Conservation (phyloP, 2,797 vertebrate genomes). For the Lithobates sylvaticus region DNA sequence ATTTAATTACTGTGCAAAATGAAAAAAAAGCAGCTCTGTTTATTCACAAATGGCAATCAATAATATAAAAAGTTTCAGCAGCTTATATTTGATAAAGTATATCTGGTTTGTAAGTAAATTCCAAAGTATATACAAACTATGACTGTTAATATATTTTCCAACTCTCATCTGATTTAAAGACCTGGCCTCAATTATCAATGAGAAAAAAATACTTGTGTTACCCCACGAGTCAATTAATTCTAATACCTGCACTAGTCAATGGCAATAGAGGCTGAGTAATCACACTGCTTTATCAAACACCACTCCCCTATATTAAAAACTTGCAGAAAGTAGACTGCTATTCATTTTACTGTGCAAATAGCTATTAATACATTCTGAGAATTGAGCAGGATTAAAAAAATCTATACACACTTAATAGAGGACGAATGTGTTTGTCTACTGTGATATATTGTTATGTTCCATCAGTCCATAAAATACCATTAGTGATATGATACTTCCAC, state of each 20-base stretch:
- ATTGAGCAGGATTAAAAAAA: not conserved
- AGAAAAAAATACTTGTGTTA: not conserved
- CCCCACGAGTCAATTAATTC: not conserved
- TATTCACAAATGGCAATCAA: too few species aligned
- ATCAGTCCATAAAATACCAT: not conserved
- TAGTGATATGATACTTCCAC: not conserved
- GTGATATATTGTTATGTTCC: not conserved
- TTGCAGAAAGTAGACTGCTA: not conserved
- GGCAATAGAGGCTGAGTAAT: not conserved
- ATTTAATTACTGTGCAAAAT: too few species aligned
- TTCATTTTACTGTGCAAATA: not conserved
- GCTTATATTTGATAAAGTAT: too few species aligned
- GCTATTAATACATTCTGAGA: not conserved
- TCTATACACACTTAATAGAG: not conserved
- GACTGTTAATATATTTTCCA: too few species aligned
- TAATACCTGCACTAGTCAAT: not conserved
- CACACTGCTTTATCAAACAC: not conserved
- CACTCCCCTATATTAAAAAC: not conserved
- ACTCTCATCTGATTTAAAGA: too few species aligned
- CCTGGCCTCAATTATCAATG: too few species aligned
- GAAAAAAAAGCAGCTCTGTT: too few species aligned
- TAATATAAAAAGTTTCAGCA: too few species aligned
- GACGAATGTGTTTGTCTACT: slow-evolving; percentile 4
- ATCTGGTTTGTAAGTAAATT: too few species aligned
- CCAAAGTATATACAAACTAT: too few species aligned